Evolutionary conservation across 2,888 invertebrate genomes (phyloP), one percentile per base, ranked within the genome.

Genomic region (Adela reaumurella): DNA sequence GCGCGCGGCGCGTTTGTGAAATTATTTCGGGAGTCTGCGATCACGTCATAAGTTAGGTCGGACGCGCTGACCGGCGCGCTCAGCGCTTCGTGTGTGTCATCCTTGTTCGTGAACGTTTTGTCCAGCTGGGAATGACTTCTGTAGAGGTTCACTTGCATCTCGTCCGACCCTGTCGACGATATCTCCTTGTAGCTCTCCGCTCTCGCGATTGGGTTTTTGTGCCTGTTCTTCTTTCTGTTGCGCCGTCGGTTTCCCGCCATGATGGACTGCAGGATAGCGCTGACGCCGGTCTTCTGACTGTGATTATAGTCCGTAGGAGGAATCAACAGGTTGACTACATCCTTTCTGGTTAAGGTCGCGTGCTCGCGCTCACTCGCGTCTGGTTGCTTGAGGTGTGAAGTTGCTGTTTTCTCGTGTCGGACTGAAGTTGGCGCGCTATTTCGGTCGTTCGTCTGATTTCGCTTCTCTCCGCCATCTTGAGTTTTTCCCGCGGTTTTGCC

Each of bases 271-370:
- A 80, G 59, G 20, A 80, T 62, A 1, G 71, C 71, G 46, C 74
- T 65, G 24, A 78, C 76, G 35, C 70, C 70, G 49, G 65, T 63
- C 57, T 70, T 77, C 53, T 74, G 71, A 43, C 16, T 5, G 46
- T 6, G n/a, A 19, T 59, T 64, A 62, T 77, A 77, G 51, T 73
- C 67, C 3, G 71, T 74, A 50, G 69, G 63, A 17, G 78, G 77
- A 52, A 78, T 59, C 1, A 78, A 59, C 17, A 78, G 56, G 58
- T 78, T 78, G 50, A 77, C 74, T 67, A 78, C 78, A 74, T 78
- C 74, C 63, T 78, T 78, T 49, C 67, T 62, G 50, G 46, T 43
- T 10, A 62, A 17, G 19, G 43, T 43, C 19, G 43, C 35, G 6
- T 35, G 35, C 35, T 4, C n/a, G n/a, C n/a, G n/a, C n/a, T n/a